Conservation (phyloP, 1,140 invertebrate genomes). For the Temnothorax nylanderi region DNA sequence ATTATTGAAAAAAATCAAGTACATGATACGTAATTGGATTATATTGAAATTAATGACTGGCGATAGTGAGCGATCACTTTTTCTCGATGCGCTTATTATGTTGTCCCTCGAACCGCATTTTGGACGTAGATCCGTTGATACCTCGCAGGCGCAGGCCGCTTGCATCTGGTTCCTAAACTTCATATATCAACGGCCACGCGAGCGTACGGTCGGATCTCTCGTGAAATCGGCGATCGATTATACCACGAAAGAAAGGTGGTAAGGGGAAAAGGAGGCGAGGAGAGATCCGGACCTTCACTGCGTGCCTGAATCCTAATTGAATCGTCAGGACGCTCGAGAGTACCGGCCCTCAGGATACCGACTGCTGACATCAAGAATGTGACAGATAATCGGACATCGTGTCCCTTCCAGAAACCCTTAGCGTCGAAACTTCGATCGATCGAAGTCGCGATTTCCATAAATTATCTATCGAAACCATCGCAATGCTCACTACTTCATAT, state of each 20-base stretch:
- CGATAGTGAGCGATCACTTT: not conserved
- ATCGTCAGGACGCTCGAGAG: slow-evolving; percentile 79
- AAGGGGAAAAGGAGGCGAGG: slow-evolving; percentile 16
- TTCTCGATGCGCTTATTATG: slow-evolving; percentile 34
- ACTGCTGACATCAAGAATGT: slow-evolving; percentile 77
- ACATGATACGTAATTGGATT: slow-evolving; percentile 9
- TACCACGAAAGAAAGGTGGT: slow-evolving; percentile 68
- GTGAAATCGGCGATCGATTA: slow-evolving; percentile 77
- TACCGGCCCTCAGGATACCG: slow-evolving; percentile 75
- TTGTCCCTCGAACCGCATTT: slow-evolving; percentile 27
- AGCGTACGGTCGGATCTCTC: slow-evolving; percentile 62
- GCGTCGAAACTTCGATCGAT: slow-evolving; percentile 60
- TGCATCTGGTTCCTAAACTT: slow-evolving; percentile 70
- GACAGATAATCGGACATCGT: slow-evolving; percentile 78
- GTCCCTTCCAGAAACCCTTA: slow-evolving; percentile 70
- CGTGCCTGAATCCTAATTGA: slow-evolving; percentile 82
- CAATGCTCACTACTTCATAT: not conserved
- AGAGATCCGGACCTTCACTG: slow-evolving; percentile 63
- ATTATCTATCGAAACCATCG: slow-evolving; percentile 54
- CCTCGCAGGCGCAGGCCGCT: slow-evolving; percentile 23
- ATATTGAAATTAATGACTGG: slow-evolving; percentile 25
- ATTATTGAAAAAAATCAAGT: not conserved
- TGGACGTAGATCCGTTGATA: slow-evolving; percentile 32
- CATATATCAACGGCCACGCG: slow-evolving; percentile 72
- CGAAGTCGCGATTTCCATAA: slow-evolving; percentile 60